These are phyloP conservation scores for Myotis daubentonii DNA, from an alignment of 2,797 vertebrate species.

Conservation along the genomic window DNA sequence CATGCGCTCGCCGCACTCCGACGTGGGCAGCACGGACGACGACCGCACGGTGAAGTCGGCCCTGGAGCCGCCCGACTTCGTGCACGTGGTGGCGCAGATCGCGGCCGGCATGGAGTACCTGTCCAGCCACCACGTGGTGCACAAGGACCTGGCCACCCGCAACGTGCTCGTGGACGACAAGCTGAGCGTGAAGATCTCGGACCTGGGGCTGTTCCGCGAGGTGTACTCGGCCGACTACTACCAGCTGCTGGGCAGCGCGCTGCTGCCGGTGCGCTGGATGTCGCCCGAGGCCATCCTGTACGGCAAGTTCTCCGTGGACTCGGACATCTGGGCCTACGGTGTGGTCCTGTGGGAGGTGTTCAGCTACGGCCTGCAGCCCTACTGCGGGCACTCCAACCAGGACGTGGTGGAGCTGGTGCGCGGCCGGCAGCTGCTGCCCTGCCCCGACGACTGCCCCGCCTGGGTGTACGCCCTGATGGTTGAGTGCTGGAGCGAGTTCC, in stretches of 20 bases:
- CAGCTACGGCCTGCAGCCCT: conserved; percentile 97
- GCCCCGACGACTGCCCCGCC: conserved; percentile 95
- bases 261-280: conserved; percentile 98
- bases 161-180: conserved; percentile 97
- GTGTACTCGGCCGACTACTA: conserved; percentile 98
- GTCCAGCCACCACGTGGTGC: conserved; percentile 93
- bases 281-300: conserved; percentile 95
- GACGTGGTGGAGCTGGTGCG: conserved; percentile 98
- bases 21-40: conserved; percentile 96
- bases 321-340: conserved; percentile 97
- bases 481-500: conserved; percentile 97
- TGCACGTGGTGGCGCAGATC: conserved; percentile 94
- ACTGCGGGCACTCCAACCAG: conserved; percentile 97
- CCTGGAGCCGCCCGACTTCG: conserved; percentile 95
- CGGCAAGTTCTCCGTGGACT: conserved; percentile 96
- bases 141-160: conserved; percentile 96
- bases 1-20: conserved; percentile 96
- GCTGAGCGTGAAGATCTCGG: conserved; percentile 94
- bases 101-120: conserved; percentile 98
- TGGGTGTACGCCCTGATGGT: conserved; percentile 97
- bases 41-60: conserved; percentile 95
- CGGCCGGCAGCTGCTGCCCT: conserved; percentile 92
- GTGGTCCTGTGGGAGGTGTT: conserved; percentile 98
- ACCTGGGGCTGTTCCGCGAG: conserved; percentile 95
- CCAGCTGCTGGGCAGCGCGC: conserved; percentile 91